Evolutionary conservation across 2,888 invertebrate species (phyloP), one percentile per base, ranked within the genome.

Genomic region (Eupsilia transversa): DNA sequence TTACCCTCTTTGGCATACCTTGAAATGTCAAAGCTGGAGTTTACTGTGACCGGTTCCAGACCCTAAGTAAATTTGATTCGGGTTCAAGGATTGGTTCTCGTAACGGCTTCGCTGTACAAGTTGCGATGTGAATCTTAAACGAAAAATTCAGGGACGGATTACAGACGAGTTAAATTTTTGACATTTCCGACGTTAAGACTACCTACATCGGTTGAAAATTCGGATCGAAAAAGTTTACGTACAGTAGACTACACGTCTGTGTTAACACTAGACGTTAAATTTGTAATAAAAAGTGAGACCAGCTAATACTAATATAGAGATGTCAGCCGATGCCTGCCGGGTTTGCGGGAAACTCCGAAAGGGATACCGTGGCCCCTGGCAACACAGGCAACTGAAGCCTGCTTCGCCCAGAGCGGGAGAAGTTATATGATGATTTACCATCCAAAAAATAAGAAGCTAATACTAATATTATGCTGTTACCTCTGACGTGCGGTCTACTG

Each of bases 11-110:
- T 67, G 59, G 52, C 52, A 52, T 78, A 70, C 71, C 65, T 82
- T 79, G 54, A 75, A 86, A 80, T 66, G 74, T 82, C 76, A 74
- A 77, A 73, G 74, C 30, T 72, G 33, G 52, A 72, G 71, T 86
- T 60, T 56, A 60, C 52, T 72, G n/a, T 56, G 56, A 74, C 56
- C 59, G 57, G 68, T 35, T 82, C 66, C 75, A 82, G 69, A 77
- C 33, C 85, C 88, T 88, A 88, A 87, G 70, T 88, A 81, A 86
- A 87, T 81, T 82, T 79, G 65, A 82, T 82, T 71, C 61, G 56
- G 67, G 43, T 52, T 74, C 61, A 65, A 74, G 71, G 59, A 66
- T 80, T 71, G 61, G 64, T 61, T 46, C 72, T 79, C n/a, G 41
- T 64, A 38, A 60, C 61, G 68, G 59, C 72, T 79, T 64, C 27